phyloP scores from a whole-genome alignment of 2,888 invertebrate genomes.

The Eilema depressum region DNA sequence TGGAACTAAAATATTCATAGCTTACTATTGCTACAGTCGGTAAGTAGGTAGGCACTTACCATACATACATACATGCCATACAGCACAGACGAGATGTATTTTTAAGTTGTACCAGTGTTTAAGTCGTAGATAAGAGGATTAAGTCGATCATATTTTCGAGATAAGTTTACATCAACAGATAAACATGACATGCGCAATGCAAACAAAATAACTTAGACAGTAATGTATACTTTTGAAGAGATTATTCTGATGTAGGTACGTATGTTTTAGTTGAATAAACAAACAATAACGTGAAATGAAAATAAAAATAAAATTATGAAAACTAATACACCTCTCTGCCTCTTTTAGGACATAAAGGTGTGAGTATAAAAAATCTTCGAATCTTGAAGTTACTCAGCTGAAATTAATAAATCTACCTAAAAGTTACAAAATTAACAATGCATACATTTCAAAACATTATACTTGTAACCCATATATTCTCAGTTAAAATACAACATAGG shows the following conservation, averaged over 20 bases:
- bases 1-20: conserved; percentile 41
- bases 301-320: background rate
- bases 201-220: conserved; percentile 35
- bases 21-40: conserved; percentile 27
- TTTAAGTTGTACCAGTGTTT: conserved; percentile 35
- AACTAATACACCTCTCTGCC: background rate
- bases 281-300: background rate
- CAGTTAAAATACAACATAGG: background rate
- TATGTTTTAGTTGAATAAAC: background rate
- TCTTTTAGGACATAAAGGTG: background rate
- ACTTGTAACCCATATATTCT: background rate
- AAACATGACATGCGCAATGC: conserved; percentile 51
- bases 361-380: background rate
- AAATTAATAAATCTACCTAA: background rate
- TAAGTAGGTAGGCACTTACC: too few relatives aligned
- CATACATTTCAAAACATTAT: background rate
- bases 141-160: conserved; percentile 42
- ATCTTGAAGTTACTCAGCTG: background rate
- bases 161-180: conserved; percentile 47
- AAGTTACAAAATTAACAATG: background rate
- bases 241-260: conserved; percentile 24
- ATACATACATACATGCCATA: conserved; percentile 22
- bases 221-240: conserved; percentile 25
- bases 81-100: conserved; percentile 33
- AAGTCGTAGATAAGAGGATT: conserved; percentile 49